Conservation (phyloP, 2,113 vertebrate genomes). For the Pitta sordida region DNA sequence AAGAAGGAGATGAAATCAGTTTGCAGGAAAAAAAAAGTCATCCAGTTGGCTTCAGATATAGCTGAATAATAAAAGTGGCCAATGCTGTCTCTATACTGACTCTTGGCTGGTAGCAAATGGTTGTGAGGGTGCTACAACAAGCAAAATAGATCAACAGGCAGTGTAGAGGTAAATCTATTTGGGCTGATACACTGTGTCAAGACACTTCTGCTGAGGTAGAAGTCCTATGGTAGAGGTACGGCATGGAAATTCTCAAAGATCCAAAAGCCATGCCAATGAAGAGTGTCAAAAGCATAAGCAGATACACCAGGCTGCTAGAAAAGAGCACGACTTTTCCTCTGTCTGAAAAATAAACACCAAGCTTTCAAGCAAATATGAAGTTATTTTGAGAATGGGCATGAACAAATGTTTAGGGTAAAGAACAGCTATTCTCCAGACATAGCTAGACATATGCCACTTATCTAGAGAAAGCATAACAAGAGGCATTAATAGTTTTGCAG, state of each 20-base stretch:
- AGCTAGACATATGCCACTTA: background rate
- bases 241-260: background rate
- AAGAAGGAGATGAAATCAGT: background rate
- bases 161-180: background rate
- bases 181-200: background rate
- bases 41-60: background rate
- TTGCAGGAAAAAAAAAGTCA: background rate
- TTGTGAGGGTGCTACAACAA: background rate
- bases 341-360: background rate
- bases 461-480: background rate
- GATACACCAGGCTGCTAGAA: background rate
- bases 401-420: background rate
- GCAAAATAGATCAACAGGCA: background rate
- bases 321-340: background rate
- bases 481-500: background rate
- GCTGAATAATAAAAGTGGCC: background rate
- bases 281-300: background rate
- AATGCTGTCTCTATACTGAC: background rate
- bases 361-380: background rate
- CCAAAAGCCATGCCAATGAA: background rate
- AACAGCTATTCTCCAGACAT: background rate
- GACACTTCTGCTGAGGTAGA: background rate
- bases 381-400: fast-evolving
- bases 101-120: background rate
- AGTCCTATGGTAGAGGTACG: background rate